Percentiles rank a stretch among this genome's conserved stretches.
These are phyloP conservation scores for Dorcus parallelipipedus DNA, from an alignment of 2,888 invertebrate species.

Conservation along the genomic window DNA sequence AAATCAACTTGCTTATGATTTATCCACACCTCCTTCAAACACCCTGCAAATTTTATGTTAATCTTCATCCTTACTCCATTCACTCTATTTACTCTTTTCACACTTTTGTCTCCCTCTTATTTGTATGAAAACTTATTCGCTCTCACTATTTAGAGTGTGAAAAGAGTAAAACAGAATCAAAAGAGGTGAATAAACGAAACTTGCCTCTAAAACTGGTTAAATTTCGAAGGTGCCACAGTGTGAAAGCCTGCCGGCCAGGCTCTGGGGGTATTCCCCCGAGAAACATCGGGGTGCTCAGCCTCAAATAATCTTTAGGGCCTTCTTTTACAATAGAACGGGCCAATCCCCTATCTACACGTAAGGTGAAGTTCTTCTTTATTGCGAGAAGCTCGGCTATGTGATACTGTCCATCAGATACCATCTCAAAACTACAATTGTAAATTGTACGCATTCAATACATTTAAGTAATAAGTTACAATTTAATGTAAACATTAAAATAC, in stretches of 20 bases:
- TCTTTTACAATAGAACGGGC: conserved; percentile 94
- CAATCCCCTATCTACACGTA: conserved; percentile 84
- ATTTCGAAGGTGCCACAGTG: conserved; percentile 91
- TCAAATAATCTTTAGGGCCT: conserved; percentile 81
- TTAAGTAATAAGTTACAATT: no score
- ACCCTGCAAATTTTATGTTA: conserved; percentile 60
- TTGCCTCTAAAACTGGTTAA: conserved; percentile 85
- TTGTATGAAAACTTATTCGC: no score
- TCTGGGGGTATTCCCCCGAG: conserved; percentile 89
- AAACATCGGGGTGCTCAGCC: conserved; percentile 80
- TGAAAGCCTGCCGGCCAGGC: conserved; percentile 79
- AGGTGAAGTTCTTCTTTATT: conserved; percentile 90
- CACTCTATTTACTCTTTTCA: neutral
- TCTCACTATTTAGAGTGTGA: no score
- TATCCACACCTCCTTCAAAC: conserved; percentile 90
- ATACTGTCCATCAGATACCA: conserved; percentile 85
- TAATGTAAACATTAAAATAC: no score
- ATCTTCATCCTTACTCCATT: no score
- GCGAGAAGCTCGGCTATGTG: conserved; percentile 87
- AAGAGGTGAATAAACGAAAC: no score
- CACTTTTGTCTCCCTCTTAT: neutral
- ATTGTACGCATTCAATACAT: no score
- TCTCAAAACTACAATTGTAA: conserved; percentile 67
- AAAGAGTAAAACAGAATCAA: no score
- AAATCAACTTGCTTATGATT: conserved; percentile 95